A percentile compares a stretch with the other conserved stretches of the same genome.
Evolutionary conservation across 2,113 vertebrate genomes (phyloP).

Genomic region (Phocoena phocoena): DNA sequence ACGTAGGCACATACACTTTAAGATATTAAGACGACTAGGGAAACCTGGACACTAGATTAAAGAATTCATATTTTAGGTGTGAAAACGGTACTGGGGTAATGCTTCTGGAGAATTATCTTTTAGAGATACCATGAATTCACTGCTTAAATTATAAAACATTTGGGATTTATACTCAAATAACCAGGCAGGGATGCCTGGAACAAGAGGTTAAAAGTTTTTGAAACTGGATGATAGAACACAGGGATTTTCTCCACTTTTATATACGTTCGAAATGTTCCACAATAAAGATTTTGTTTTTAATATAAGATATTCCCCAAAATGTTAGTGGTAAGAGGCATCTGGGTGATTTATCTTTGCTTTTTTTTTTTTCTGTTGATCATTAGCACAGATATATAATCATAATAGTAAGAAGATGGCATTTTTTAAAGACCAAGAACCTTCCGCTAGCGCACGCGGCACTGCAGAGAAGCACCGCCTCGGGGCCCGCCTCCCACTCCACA

Average conservation of each 20-base stretch:
- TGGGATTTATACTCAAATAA: not conserved
- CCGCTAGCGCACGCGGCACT: rapidly evolving
- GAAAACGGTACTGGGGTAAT: not conserved
- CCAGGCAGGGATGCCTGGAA: not conserved
- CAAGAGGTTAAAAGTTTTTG: rapidly evolving
- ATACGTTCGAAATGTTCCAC: rapidly evolving
- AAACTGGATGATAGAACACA: rapidly evolving
- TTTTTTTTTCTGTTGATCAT: rapidly evolving
- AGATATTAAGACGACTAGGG: not conserved
- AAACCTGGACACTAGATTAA: not conserved
- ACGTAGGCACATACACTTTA: rapidly evolving
- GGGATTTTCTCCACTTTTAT: not conserved
- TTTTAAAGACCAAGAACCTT: rapidly evolving
- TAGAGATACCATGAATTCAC: rapidly evolving
- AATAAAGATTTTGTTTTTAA: no score
- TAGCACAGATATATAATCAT: rapidly evolving
- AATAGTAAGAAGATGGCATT: no score
- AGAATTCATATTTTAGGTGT: not conserved
- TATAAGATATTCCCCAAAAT: rapidly evolving
- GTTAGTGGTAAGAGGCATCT: rapidly evolving
- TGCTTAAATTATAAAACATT: rapidly evolving
- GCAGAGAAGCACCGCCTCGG: rapidly evolving
- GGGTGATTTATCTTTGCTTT: not conserved
- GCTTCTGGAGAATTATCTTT: not conserved
- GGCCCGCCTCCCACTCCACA: rapidly evolving